A percentile compares a stretch with the other conserved stretches of the same genome.
phyloP scores from a whole-genome alignment of 2,113 vertebrate genomes.

The Trematocara variabile region DNA sequence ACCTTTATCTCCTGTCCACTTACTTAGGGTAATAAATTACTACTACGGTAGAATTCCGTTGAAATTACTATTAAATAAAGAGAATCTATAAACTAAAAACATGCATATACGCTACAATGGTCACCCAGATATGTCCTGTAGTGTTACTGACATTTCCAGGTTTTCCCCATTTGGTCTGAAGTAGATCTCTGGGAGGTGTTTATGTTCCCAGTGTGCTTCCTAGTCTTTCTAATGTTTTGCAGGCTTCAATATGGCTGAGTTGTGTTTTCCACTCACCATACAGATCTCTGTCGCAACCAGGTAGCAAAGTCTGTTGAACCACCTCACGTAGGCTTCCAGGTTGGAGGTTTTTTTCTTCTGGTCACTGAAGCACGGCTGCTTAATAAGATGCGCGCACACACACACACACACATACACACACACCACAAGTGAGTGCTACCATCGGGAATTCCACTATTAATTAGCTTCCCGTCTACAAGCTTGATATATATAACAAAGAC shows the following conservation, averaged over 20 bases:
- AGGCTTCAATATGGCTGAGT: background rate
- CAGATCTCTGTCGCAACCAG: conserved; percentile 96
- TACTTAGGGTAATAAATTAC: background rate
- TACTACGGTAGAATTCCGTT: background rate
- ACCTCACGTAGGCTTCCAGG: conserved; percentile 92
- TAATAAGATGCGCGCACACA: background rate
- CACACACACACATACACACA: background rate
- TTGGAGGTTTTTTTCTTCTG: conserved; percentile 88
- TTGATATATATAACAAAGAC: conserved; percentile 11
- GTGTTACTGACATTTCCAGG: background rate
- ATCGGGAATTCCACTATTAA: conserved; percentile 20
- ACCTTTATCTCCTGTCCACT: background rate
- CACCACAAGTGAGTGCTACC: background rate
- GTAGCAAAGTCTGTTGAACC: conserved; percentile 98
- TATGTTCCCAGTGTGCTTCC: background rate
- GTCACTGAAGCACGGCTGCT: conserved; percentile 82
- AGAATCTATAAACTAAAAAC: background rate
- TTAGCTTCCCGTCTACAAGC: conserved; percentile 30
- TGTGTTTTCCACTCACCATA: conserved; percentile 79
- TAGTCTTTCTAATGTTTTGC: background rate
- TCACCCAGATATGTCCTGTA: background rate
- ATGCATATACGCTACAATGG: background rate
- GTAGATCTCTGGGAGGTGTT: background rate
- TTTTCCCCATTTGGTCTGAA: background rate
- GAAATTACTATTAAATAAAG: background rate